Percentiles rank a stretch among this genome's conserved stretches.
phyloP scores from a whole-genome alignment of 1,140 invertebrate species.

The Mycetomoellerius zeteki region DNA sequence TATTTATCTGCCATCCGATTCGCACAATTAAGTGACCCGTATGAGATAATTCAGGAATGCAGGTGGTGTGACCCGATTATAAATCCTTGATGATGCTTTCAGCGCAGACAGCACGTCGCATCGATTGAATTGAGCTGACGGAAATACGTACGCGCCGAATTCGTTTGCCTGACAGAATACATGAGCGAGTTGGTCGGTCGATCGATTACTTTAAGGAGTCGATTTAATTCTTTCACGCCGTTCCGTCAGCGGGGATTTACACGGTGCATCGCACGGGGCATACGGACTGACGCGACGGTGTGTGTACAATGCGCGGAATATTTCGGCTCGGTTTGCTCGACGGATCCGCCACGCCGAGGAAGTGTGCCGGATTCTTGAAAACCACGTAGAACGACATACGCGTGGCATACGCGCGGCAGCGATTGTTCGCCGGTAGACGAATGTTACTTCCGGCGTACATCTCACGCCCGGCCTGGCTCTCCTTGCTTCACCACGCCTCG shows the following conservation, averaged over 20 bases:
- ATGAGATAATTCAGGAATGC: conserved; percentile 61
- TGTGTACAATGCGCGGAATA: conserved; percentile 49
- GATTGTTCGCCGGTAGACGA: conserved; percentile 72
- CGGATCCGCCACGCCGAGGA: conserved; percentile 39
- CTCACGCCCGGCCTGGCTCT: conserved; percentile 54
- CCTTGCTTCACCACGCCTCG: conserved; percentile 8
- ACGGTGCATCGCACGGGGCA: conserved; percentile 10
- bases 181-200: not conserved
- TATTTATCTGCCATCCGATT: conserved; percentile 47
- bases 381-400: conserved; percentile 25
- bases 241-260: conserved; percentile 53
- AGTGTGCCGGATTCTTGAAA: conserved; percentile 40
- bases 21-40: conserved; percentile 69
- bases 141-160: conserved; percentile 28
- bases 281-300: conserved; percentile 42
- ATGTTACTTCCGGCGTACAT: conserved; percentile 69
- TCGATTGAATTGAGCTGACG: conserved; percentile 48
- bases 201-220: conserved; percentile 36
- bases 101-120: conserved; percentile 18
- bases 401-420: conserved; percentile 57
- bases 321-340: conserved; percentile 41
- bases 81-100: conserved; percentile 55
- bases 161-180: conserved; percentile 22
- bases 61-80: conserved; percentile 69
- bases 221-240: conserved; percentile 59